Conservation (phyloP, 2,113 vertebrate genomes). For the Hiodon alosoides region DNA sequence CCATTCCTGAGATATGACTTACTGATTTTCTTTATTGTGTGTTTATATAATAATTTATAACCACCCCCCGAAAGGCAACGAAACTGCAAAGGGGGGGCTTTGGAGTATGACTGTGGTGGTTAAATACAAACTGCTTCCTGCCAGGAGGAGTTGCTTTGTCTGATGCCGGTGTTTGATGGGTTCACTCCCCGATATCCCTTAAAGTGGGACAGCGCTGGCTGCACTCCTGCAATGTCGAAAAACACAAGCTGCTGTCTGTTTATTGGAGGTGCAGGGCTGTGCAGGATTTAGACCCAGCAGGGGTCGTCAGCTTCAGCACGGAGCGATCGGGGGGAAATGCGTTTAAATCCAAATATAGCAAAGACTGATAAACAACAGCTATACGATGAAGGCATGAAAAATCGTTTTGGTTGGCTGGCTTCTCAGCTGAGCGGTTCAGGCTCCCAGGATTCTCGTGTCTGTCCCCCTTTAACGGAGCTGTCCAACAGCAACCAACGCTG, state of each 20-base stretch:
- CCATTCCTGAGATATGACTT: background rate
- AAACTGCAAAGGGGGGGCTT: background rate
- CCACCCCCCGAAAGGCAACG: background rate
- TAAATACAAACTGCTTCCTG: background rate
- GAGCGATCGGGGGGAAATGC: background rate
- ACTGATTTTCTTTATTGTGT: background rate
- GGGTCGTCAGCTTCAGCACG: background rate
- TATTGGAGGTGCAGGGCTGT: background rate
- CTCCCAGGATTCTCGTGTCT: no score
- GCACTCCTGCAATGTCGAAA: background rate
- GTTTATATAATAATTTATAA: conserved; percentile 2
- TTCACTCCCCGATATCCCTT: background rate
- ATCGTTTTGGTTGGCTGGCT: no score
- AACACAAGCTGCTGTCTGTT: background rate
- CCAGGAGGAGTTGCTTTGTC: background rate
- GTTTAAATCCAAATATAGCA: no score
- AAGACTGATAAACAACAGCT: no score
- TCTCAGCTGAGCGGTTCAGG: no score
- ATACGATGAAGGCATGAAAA: no score
- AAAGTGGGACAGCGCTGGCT: background rate
- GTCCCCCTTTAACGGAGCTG: no score
- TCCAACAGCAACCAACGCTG: no score
- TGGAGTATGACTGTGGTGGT: conserved; percentile 5
- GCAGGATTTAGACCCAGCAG: background rate
- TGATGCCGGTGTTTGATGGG: background rate